phyloP scores from a whole-genome alignment of 2,888 invertebrate species.

The Callyntrura sp. region DNA sequence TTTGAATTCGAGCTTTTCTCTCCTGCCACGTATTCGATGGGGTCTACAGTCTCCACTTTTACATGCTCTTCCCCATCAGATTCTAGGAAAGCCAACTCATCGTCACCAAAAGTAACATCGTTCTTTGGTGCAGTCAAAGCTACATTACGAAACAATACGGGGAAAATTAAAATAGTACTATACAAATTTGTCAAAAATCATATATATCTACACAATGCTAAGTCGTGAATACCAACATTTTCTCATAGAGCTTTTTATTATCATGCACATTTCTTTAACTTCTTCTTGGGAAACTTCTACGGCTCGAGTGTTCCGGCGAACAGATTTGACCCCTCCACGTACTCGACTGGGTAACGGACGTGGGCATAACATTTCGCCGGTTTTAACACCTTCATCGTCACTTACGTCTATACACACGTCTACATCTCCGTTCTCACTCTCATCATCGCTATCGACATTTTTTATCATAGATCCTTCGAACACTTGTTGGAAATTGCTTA shows the following conservation, averaged over 20 bases:
- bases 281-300: conserved; percentile 61
- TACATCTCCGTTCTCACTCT: background rate
- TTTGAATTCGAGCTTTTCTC: background rate
- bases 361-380: conserved; percentile 50
- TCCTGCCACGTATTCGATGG: too few species aligned
- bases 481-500: background rate
- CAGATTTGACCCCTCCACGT: conserved; percentile 14
- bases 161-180: background rate
- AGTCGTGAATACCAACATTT: conserved; percentile 54
- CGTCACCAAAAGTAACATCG: background rate
- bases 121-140: background rate
- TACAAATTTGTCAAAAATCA: too few species aligned
- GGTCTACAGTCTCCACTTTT: too few species aligned
- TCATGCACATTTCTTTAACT: conserved; percentile 50
- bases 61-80: background rate
- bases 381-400: conserved; percentile 10
- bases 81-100: background rate
- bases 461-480: background rate
- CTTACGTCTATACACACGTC: background rate
- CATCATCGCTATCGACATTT: conserved; percentile 15
- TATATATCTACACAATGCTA: too few species aligned
- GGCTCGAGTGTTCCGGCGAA: conserved; percentile 37
- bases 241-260: conserved; percentile 54
- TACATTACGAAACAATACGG: background rate
- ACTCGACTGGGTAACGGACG: conserved; percentile 69